These are phyloP conservation scores for Parus major DNA, from an alignment of 2,113 vertebrate genomes.

Conservation along the genomic window DNA sequence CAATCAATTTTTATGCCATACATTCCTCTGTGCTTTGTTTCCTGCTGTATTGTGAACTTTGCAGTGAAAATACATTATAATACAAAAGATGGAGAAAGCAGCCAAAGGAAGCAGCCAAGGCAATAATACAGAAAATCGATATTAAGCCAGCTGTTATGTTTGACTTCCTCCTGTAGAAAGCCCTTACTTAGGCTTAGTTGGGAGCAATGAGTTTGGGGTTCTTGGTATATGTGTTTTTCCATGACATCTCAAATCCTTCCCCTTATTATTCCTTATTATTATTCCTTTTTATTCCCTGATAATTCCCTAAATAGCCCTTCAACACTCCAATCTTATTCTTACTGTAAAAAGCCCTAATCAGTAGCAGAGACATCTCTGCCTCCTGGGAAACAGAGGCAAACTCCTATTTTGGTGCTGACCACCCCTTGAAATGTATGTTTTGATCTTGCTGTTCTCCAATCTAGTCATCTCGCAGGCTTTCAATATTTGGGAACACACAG, in stretches of 20 bases:
- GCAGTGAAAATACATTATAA: not conserved
- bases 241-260: not conserved
- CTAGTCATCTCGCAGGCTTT: not conserved
- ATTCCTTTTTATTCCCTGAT: not conserved
- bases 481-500: not conserved
- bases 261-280: not conserved
- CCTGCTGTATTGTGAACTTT: not conserved
- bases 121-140: not conserved
- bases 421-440: not conserved
- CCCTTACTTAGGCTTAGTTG: not conserved
- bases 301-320: not conserved
- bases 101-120: not conserved
- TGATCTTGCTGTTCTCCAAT: not conserved
- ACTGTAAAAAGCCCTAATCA: not conserved
- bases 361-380: not conserved
- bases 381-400: not conserved
- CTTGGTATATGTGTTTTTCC: not conserved
- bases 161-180: not conserved
- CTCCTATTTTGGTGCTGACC: not conserved
- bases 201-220: fast-evolving
- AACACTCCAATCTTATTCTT: not conserved
- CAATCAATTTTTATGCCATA: not conserved
- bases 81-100: not conserved
- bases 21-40: not conserved
- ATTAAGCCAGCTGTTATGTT: not conserved